A percentile compares a stretch with the other conserved stretches of the same genome.
phyloP scores from a whole-genome alignment of 2,888 invertebrate species.

The Pristionchus maxplancki region DNA sequence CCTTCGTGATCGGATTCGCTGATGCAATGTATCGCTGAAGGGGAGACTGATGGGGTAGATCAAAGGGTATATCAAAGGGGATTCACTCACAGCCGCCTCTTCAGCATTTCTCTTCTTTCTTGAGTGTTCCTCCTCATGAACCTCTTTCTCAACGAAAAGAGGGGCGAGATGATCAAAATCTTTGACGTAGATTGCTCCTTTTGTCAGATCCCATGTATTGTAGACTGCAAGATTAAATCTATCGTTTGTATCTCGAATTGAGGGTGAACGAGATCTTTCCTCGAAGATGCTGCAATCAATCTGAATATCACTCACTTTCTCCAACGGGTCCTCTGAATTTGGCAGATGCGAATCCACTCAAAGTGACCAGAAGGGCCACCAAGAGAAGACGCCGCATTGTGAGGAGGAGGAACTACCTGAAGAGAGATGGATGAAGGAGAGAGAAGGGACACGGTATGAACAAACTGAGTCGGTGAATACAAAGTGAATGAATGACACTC shows the following conservation, averaged over 20 bases:
- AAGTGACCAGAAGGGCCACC: conserved; percentile 33
- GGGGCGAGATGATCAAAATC: conserved; percentile 37
- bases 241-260: not conserved
- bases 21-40: not conserved
- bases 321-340: conserved; percentile 17
- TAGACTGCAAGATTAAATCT: not conserved
- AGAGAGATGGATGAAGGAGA: not conserved
- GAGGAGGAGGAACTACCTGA: not conserved
- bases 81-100: not conserved
- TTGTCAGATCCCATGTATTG: conserved; percentile 20
- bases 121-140: conserved; percentile 39
- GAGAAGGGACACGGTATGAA: not conserved
- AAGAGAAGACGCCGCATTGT: not conserved
- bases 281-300: not conserved
- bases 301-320: not conserved
- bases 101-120: conserved; percentile 48
- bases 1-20: conserved; percentile 3
- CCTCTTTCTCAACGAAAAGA: not conserved
- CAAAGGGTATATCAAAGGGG: not conserved
- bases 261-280: not conserved
- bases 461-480: not conserved
- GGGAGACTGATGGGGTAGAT: not conserved
- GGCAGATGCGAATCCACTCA: not conserved
- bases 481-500: conserved; percentile 11
- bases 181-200: not conserved